Percentiles rank a stretch among this genome's conserved stretches.
These are phyloP conservation scores for Eristalinus aeneus DNA, from an alignment of 2,888 invertebrate genomes.

Conservation along the genomic window DNA sequence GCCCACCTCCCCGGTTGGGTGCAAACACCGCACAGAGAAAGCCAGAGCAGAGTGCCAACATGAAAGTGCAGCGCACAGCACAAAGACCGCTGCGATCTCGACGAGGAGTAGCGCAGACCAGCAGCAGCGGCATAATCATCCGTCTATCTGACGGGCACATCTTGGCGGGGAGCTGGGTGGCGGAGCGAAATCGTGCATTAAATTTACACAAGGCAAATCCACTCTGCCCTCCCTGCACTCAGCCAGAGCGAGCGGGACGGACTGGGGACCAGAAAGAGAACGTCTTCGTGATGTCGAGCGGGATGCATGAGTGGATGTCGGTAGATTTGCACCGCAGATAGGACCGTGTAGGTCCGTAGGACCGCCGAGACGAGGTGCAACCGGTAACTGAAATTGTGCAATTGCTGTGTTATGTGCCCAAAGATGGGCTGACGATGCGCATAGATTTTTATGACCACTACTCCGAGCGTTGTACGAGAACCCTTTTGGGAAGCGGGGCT, in stretches of 20 bases:
- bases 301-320: constrained; percentile 68
- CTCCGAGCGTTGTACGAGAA: constrained; percentile 33
- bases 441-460: constrained; percentile 70
- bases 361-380: constrained; percentile 21
- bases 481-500: constrained; percentile 43
- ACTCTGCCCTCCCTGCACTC: constrained; percentile 24
- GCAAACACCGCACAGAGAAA: constrained; percentile 58
- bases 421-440: constrained; percentile 65
- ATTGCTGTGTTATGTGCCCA: constrained; percentile 58
- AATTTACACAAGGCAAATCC: constrained; percentile 70
- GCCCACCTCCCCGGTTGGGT: constrained; percentile 13
- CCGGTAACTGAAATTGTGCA: constrained; percentile 67
- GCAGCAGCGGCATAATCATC: constrained; percentile 64
- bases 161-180: constrained; percentile 54
- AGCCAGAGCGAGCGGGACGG: neutral
- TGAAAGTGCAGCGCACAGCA: constrained; percentile 57
- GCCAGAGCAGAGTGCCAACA: constrained; percentile 64
- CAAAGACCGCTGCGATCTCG: constrained; percentile 1
- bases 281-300: constrained; percentile 56
- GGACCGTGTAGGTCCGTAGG: neutral
- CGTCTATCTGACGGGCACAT: constrained; percentile 67
- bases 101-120: constrained; percentile 31
- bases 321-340: constrained; percentile 64
- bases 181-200: constrained; percentile 69
- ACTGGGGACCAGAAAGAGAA: constrained; percentile 11